Evolutionary conservation across 2,113 vertebrate species (phyloP).

Genomic region (Drymodes brunneopygia): DNA sequence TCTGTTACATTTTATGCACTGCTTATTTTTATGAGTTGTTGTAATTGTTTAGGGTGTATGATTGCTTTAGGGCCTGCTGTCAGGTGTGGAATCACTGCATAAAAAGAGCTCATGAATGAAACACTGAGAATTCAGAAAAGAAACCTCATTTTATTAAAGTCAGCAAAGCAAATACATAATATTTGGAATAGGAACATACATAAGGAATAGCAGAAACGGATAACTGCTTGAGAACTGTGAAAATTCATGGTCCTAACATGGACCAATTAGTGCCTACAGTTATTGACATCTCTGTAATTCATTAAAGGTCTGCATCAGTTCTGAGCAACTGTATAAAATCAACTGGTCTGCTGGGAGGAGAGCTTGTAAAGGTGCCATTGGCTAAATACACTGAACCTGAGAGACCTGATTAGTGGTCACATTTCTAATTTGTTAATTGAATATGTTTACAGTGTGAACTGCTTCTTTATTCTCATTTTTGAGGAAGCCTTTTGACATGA

Average conservation of each 20-base stretch:
- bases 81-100: conserved; percentile 15
- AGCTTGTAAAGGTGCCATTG: background rate
- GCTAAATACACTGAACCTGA: background rate
- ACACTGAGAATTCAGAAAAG: background rate
- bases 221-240: background rate
- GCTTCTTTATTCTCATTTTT: background rate
- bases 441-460: background rate
- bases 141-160: background rate
- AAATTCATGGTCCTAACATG: background rate
- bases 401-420: background rate
- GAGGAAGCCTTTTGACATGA: background rate
- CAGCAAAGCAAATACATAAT: background rate
- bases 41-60: conserved; percentile 56
- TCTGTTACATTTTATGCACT: conserved; percentile 51
- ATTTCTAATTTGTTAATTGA: background rate
- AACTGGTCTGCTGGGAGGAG: background rate
- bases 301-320: background rate
- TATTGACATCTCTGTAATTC: background rate
- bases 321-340: background rate
- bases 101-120: background rate
- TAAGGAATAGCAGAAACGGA: background rate
- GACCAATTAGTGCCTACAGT: background rate
- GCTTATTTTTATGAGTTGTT: conserved; percentile 61
- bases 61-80: conserved; percentile 31
- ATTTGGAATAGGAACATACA: background rate